Conservation (phyloP, 2,797 vertebrate genomes). For the Ispidina lecontei region DNA sequence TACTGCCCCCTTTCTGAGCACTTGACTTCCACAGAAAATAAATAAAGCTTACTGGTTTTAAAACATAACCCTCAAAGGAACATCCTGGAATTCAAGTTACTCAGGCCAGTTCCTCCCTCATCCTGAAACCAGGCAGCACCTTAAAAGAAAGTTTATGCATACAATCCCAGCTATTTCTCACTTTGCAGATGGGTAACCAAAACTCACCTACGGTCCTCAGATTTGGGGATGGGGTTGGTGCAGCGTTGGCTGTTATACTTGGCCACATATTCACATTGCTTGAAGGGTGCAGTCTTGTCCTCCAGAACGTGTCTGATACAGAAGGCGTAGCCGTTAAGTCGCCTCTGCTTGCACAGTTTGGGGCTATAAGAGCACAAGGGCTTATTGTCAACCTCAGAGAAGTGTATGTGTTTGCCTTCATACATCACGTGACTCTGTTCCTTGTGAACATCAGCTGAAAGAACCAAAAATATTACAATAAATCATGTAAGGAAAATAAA, state of each 20-base stretch:
- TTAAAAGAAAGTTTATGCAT: neutral
- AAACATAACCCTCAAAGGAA: slow-evolving; percentile 34
- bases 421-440: slow-evolving; percentile 99
- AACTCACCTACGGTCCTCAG: slow-evolving; percentile 96
- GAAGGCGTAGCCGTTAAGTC: slow-evolving; percentile 99
- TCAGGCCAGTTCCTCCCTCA: neutral
- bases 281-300: slow-evolving; percentile 99
- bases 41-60: neutral
- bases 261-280: slow-evolving; percentile 99
- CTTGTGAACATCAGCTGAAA: slow-evolving; percentile 99
- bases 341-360: slow-evolving; percentile 99
- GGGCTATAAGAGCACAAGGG: slow-evolving; percentile 99
- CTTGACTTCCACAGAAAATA: neutral
- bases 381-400: slow-evolving; percentile 99
- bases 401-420: slow-evolving; percentile 99
- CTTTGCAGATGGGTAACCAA: neutral
- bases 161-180: neutral
- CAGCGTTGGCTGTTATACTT: slow-evolving; percentile 99
- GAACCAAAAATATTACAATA: slow-evolving; percentile 67
- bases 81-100: slow-evolving; percentile 15
- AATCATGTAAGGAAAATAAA: slow-evolving; percentile 48
- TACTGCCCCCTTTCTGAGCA: neutral
- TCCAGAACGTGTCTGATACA: slow-evolving; percentile 99
- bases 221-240: slow-evolving; percentile 99
- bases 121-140: neutral